A percentile compares a stretch with the other conserved stretches of the same genome.
Evolutionary conservation across 2,113 vertebrate species (phyloP).

Genomic region (Acinonyx jubatus): DNA sequence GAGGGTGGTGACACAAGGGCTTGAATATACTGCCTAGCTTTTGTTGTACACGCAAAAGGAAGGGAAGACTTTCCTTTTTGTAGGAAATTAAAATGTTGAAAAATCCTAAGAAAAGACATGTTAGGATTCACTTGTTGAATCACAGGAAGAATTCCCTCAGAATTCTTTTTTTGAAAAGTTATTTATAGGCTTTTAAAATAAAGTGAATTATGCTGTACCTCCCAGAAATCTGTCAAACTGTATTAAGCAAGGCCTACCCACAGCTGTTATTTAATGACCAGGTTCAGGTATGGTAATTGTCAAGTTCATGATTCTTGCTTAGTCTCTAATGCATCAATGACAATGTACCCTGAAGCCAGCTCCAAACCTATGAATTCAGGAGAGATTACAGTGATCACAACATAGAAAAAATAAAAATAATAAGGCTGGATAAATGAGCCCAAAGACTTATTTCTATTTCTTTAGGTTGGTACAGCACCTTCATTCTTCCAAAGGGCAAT

Average conservation of each 20-base stretch:
- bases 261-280: neutral
- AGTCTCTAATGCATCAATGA: neutral
- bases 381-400: neutral
- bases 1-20: neutral
- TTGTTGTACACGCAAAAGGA: neutral
- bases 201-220: neutral
- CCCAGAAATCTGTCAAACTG: neutral
- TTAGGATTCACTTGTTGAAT: neutral
- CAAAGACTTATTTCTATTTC: neutral
- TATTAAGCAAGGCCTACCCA: neutral
- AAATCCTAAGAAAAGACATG: neutral
- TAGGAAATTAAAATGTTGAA: neutral
- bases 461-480: slow-evolving; percentile 83
- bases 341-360: neutral
- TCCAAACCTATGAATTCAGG: neutral
- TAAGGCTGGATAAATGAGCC: neutral
- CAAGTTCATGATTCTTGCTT: neutral
- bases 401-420: neutral
- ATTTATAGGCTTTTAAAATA: neutral
- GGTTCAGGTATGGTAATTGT: neutral
- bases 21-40: neutral
- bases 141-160: neutral
- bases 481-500: slow-evolving; percentile 93
- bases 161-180: neutral
- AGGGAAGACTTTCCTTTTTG: neutral